Evolutionary conservation across 2,888 invertebrate species (phyloP).

Genomic region (Sphinx pinastri): DNA sequence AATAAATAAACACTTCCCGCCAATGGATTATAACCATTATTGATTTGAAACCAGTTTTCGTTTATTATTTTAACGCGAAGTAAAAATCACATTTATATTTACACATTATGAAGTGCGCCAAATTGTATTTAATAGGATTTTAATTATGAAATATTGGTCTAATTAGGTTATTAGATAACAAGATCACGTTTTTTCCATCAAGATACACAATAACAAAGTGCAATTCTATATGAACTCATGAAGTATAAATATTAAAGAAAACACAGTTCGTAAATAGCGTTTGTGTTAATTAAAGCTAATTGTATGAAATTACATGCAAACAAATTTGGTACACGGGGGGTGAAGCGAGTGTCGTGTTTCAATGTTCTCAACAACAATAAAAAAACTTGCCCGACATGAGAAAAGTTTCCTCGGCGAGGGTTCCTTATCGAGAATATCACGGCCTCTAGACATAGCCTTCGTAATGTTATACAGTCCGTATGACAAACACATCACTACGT

Average conservation of each 20-base stretch:
- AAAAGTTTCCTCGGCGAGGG: background rate
- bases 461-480: too few species aligned
- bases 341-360: slow-evolving; percentile 24
- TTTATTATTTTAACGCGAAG: slow-evolving; percentile 3
- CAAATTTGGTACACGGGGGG: slow-evolving; percentile 3
- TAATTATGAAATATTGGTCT: too few species aligned
- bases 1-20: slow-evolving; percentile 45
- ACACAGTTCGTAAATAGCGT: slow-evolving; percentile 1
- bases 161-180: too few species aligned
- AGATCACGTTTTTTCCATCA: too few species aligned
- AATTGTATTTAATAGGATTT: too few species aligned
- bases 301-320: slow-evolving; percentile 16
- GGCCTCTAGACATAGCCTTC: too few species aligned
- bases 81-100: background rate
- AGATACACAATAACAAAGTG: background rate
- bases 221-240: background rate
- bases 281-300: slow-evolving; percentile 10
- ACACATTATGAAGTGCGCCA: background rate
- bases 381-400: slow-evolving; percentile 34
- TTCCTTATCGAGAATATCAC: background rate
- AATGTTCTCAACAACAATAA: slow-evolving; percentile 40
- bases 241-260: background rate
- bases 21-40: slow-evolving; percentile 23
- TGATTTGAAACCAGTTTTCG: slow-evolving; percentile 21
- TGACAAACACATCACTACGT: background rate